Evolutionary conservation across 2,113 vertebrate genomes (phyloP), one percentile per base, ranked within the genome.

Genomic region (Tachysurus vachellii): DNA sequence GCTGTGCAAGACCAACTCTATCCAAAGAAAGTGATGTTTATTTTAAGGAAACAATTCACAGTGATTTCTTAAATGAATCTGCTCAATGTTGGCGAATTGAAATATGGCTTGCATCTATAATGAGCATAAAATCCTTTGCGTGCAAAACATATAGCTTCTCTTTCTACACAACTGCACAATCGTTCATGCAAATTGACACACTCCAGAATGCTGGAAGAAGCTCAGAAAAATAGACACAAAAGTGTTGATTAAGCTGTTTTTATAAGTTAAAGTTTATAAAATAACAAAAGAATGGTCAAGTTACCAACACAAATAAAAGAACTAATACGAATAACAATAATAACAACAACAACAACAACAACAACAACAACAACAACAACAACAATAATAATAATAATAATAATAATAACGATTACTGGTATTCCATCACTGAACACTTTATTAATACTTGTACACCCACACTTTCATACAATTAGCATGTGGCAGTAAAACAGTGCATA

Each of bases 1-100:
- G 79, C 59, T 75, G 66, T 75, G 61, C 66, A 75, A 62, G 56
- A 44, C 36, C 80, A 61, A 71, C 53, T 87, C 85, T 26, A 59
- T 71, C 14, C 23, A 36, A 81, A 73, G 36, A 59, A 47, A 71
- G 50, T 19, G 17, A 54, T 82, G 36, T 50, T 71, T 56, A 75
- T 54, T 57, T 71, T 84, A 84, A 84, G 12, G 14, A 17, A 76
- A 76, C 59, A 53, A 23, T 47, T 62, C n/a, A 71, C 64, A 26
- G 16, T 84, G 26, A 84, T 59, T 70, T 54, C 10, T n/a, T 50
- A 59, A 54, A 47, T 8, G 26, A 44, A 75, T 75, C 26, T 5
- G 3, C 1, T 80, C 75, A 53, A 23, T 28, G 26, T 12, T 28
- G 21, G 28, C 17, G 53, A 86, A 57, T 23, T 59, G 4, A 71